Percentiles rank a stretch among this genome's conserved stretches.
Evolutionary conservation across 2,888 invertebrate species (phyloP).

Genomic region (Therioaphis trifolii): DNA sequence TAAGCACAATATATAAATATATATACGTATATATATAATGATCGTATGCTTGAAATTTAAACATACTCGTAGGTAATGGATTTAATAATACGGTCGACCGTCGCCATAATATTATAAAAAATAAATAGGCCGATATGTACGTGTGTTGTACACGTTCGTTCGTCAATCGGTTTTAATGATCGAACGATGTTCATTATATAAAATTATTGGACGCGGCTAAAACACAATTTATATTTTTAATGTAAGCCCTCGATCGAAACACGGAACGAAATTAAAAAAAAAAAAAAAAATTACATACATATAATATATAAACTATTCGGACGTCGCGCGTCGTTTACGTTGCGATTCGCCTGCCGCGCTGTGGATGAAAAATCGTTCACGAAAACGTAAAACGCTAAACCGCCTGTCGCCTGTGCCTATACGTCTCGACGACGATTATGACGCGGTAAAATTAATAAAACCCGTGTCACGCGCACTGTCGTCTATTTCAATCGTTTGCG

Average conservation of each 20-base stretch:
- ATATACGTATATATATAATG: not conserved
- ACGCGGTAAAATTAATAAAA: not conserved
- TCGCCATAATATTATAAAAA: too few species aligned
- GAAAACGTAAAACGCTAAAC: too few species aligned
- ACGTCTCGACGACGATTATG: too few species aligned
- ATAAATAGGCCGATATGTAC: not conserved
- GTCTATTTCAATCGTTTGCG: too few species aligned
- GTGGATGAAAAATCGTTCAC: too few species aligned
- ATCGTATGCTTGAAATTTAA: too few species aligned
- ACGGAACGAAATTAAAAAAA: not conserved
- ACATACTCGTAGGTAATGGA: not conserved
- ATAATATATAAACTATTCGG: not conserved
- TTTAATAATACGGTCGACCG: conserved; percentile 26
- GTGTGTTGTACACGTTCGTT: not conserved
- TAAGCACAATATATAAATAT: too few species aligned
- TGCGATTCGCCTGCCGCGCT: too few species aligned
- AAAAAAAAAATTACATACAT: not conserved
- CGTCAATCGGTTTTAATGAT: not conserved
- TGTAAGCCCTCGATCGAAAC: too few species aligned
- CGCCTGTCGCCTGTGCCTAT: too few species aligned
- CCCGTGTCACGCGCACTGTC: not conserved
- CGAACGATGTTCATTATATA: not conserved
- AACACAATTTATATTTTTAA: too few species aligned
- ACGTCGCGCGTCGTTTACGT: too few species aligned
- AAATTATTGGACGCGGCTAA: not conserved